Evolutionary conservation across 2,888 invertebrate genomes (phyloP).

Genomic region (Tortricodes alternella): DNA sequence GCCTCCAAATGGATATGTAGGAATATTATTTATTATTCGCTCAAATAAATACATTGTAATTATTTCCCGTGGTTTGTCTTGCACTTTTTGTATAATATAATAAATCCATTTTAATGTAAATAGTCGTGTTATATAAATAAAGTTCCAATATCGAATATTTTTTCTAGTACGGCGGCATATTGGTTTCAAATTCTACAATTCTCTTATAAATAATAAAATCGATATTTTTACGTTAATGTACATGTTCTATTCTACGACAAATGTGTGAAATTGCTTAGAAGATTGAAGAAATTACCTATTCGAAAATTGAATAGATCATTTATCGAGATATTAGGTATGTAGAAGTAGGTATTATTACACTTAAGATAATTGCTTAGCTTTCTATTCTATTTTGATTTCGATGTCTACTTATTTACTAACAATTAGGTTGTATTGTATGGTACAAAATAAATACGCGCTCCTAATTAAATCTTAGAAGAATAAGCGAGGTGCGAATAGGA

Average conservation of each 20-base stretch:
- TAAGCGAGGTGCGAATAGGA: conserved; percentile 51
- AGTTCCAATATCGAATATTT: conserved; percentile 28
- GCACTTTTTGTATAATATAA: conserved; percentile 22
- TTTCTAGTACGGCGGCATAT: conserved; percentile 42
- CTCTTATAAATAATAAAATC: conserved; percentile 77
- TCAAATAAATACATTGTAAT: conserved; percentile 25
- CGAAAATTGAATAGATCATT: conserved; percentile 19
- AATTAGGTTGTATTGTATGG: conserved; percentile 44
- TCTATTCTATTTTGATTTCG: conserved; percentile 46
- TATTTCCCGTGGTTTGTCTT: background rate
- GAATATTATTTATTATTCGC: conserved; percentile 7
- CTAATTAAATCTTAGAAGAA: conserved; percentile 37
- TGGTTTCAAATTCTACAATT: conserved; percentile 47
- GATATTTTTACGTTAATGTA: conserved; percentile 65
- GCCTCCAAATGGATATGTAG: conserved; percentile 23
- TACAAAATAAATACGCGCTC: conserved; percentile 32
- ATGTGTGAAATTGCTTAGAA: conserved; percentile 37
- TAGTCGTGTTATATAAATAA: conserved; percentile 29
- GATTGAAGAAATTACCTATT: conserved; percentile 34
- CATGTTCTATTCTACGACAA: conserved; percentile 82
- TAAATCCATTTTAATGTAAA: conserved; percentile 26
- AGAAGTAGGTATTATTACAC: conserved; percentile 28
- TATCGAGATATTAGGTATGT: conserved; percentile 16
- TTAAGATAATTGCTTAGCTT: conserved; percentile 33
- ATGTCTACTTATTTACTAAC: conserved; percentile 59